These are phyloP conservation scores for Probosciger aterrimus DNA, from an alignment of 2,113 vertebrate species.

Conservation along the genomic window DNA sequence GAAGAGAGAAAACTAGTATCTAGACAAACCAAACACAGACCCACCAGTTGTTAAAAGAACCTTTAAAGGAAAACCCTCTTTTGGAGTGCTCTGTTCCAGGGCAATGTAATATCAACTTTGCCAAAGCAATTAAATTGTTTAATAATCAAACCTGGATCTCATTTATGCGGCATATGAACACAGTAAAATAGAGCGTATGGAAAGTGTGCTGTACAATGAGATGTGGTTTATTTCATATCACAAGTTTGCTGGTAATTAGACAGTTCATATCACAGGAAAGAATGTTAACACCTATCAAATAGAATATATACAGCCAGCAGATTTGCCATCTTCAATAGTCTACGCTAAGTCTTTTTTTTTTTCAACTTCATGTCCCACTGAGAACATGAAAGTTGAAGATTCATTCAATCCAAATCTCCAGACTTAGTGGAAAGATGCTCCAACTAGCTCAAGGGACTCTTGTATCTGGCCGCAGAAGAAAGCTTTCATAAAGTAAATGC, in stretches of 20 bases:
- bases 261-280: slow-evolving; percentile 15
- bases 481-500: not conserved
- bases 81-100: not conserved
- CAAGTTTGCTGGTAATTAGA: slow-evolving; percentile 36
- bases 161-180: not conserved
- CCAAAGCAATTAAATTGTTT: not conserved
- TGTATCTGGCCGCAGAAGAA: not conserved
- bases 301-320: not conserved
- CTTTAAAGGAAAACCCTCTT: not conserved
- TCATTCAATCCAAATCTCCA: not conserved
- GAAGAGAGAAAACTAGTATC: not conserved
- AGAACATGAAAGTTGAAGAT: not conserved
- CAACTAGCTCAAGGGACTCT: not conserved
- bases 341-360: not conserved
- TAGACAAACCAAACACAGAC: not conserved
- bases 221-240: slow-evolving; percentile 44
- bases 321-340: not conserved
- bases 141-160: slow-evolving; percentile 40
- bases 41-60: not conserved
- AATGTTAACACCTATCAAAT: slow-evolving; percentile 5
- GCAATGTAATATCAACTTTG: not conserved
- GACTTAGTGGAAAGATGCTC: not conserved
- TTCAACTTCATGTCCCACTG: not conserved
- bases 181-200: not conserved
- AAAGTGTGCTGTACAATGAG: not conserved